Evolutionary conservation across 1,140 invertebrate genomes (phyloP).

Genomic region (Hyposmocoma kahamanoa): DNA sequence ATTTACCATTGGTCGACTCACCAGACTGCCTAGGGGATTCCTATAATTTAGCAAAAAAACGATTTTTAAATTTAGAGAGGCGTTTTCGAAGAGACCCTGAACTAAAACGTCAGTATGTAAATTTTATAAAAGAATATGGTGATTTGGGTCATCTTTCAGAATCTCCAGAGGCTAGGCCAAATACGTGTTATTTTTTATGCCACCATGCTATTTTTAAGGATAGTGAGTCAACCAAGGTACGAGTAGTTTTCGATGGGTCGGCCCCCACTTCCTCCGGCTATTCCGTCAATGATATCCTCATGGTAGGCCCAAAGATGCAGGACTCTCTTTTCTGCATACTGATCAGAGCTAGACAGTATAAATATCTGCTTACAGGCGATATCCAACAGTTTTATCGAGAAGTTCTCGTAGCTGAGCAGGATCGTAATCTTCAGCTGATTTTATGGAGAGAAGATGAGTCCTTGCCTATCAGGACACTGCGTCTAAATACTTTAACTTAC

Average conservation of each 20-base stretch:
- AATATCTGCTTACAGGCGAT: slow-evolving; percentile 32
- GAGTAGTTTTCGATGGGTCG: slow-evolving; percentile 26
- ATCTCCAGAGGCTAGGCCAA: slow-evolving; percentile 15
- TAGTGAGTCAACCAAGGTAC: slow-evolving; percentile 11
- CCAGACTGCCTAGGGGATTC: slow-evolving; percentile 5
- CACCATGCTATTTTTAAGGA: slow-evolving; percentile 12
- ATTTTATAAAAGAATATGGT: slow-evolving; percentile 10
- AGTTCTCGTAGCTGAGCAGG: not conserved
- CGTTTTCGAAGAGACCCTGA: not conserved
- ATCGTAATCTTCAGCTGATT: slow-evolving; percentile 28
- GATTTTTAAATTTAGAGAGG: not conserved
- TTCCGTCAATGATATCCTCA: slow-evolving; percentile 23
- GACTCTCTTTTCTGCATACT: slow-evolving; percentile 34
- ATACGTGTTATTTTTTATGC: slow-evolving; percentile 12
- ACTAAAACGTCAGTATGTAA: slow-evolving; percentile 1
- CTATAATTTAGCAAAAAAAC: slow-evolving; percentile 3
- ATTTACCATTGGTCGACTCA: not conserved
- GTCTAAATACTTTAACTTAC: slow-evolving; percentile 14
- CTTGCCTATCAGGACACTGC: slow-evolving; percentile 11
- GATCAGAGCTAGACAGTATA: slow-evolving; percentile 33
- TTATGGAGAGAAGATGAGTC: slow-evolving; percentile 27
- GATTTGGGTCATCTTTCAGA: slow-evolving; percentile 8
- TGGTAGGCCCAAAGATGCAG: slow-evolving; percentile 16
- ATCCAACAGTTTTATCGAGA: slow-evolving; percentile 22
- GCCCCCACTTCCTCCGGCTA: slow-evolving; percentile 15